Percentiles rank a stretch among this genome's conserved stretches.
phyloP scores from a whole-genome alignment of 2,113 vertebrate species.

The Mionectes macconnelli region DNA sequence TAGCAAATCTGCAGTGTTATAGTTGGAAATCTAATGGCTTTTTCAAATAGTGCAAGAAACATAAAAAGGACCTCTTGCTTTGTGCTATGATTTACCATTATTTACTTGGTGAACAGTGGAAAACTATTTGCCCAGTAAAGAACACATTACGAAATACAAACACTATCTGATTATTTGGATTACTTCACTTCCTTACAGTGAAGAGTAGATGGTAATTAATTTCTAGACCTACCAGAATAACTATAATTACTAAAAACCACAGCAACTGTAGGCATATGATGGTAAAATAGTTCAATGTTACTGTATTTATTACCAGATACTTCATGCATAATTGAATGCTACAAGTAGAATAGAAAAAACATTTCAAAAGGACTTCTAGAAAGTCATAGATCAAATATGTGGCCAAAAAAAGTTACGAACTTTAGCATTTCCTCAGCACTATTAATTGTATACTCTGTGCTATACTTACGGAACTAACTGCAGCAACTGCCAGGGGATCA shows the following conservation, averaged over 20 bases:
- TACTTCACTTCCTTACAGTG: not conserved
- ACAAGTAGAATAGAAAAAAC: not conserved
- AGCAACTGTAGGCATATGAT: not conserved
- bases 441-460: not conserved
- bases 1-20: not conserved
- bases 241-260: not conserved
- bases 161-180: not conserved
- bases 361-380: not conserved
- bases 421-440: not conserved
- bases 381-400: not conserved
- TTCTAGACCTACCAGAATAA: conserved; percentile 6
- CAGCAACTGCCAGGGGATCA: not conserved
- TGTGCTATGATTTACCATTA: not conserved
- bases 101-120: not conserved
- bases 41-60: not conserved
- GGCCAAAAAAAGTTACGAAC: not conserved
- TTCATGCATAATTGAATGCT: not conserved
- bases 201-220: conserved; percentile 7
- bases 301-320: not conserved
- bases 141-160: not conserved
- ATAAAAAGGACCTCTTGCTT: not conserved
- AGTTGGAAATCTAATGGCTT: not conserved
- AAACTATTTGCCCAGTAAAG: conserved; percentile 3
- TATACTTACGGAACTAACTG: not conserved
- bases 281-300: conserved; percentile 1